phyloP scores from a whole-genome alignment of 1,140 invertebrate genomes.

The Lasaia peninsularis region DNA sequence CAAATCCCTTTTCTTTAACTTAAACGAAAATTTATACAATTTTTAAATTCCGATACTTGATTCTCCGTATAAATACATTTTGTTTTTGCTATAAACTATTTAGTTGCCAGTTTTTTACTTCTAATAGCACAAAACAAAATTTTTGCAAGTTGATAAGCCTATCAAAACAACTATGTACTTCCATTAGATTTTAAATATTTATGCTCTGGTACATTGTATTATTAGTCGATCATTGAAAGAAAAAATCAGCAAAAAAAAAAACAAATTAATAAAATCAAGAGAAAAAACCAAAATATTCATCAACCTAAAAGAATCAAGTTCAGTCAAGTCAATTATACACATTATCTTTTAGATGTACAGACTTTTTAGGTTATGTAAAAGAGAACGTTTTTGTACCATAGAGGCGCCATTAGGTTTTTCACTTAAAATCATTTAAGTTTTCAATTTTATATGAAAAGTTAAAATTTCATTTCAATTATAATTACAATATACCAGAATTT shows the following conservation, averaged over 20 bases:
- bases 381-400: too few relatives aligned
- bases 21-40: not conserved
- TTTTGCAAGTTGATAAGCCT: not conserved
- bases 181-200: constrained; percentile 31
- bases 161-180: constrained; percentile 15
- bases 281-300: too few relatives aligned
- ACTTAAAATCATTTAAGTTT: too few relatives aligned
- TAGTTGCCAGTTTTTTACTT: not conserved
- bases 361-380: too few relatives aligned
- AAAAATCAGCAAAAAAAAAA: too few relatives aligned
- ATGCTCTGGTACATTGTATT: not conserved
- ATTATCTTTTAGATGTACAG: too few relatives aligned
- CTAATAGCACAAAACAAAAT: constrained; percentile 4
- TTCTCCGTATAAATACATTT: not conserved
- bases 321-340: too few relatives aligned
- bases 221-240: too few relatives aligned
- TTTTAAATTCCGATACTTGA: not conserved
- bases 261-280: too few relatives aligned
- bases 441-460: not conserved
- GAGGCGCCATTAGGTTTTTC: too few relatives aligned
- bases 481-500: not conserved
- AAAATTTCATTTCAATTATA: not conserved
- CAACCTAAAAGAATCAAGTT: too few relatives aligned
- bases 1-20: not conserved
- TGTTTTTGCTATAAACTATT: not conserved